Base-by-base conservation (phyloP, 1,140 invertebrate species). In the Ceratosolen solmsi region DNA sequence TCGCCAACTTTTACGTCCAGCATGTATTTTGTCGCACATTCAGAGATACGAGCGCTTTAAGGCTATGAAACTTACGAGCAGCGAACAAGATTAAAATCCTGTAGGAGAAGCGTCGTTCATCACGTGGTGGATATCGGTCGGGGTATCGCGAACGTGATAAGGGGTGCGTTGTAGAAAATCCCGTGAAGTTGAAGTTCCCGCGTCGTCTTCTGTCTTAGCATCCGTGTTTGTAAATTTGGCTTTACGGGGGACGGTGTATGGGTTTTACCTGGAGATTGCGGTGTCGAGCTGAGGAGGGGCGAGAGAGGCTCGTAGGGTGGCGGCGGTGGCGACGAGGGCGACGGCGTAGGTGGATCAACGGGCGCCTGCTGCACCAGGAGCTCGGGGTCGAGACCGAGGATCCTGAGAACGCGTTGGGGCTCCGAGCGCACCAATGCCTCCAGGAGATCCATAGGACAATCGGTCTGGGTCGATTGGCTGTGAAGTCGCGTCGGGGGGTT, bases 331-430 rank as follows among this genome's bases (percentile, higher is more conserved):
- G 90, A 88, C 9, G 90, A 90, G 3, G 88, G 89, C 22, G 89
- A 89, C 0, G 90, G 89, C 17, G 90, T 89, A 0, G 85, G 81
- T 15, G 85, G 58, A 20, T 49, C 71, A 17, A 9, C 25, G 36
- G 60, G 89, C 88, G 77, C 70, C 79, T 30, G 87, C 54, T 87
- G 87, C 58, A 82, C 76, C n/a, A 92, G 82, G 56, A 85, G 86
- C 27, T 92, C 89, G 17, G 92, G 87, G 86, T 93, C 91, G 36
- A 93, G 87, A 20, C 93, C 93, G 60, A 93, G 89, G 70, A 92
- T 90, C 76, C 87, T 88, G 33, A 94, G 86, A 7, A 92, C 91
- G 36, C 90, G 87, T 22, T 88, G 89, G 0, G 92, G 91, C 87
- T 93, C 92, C 49, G 90, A 88, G 30, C 90, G 86, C 9, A 93